phyloP scores from a whole-genome alignment of 2,113 vertebrate species.

The Crocuta crocuta region DNA sequence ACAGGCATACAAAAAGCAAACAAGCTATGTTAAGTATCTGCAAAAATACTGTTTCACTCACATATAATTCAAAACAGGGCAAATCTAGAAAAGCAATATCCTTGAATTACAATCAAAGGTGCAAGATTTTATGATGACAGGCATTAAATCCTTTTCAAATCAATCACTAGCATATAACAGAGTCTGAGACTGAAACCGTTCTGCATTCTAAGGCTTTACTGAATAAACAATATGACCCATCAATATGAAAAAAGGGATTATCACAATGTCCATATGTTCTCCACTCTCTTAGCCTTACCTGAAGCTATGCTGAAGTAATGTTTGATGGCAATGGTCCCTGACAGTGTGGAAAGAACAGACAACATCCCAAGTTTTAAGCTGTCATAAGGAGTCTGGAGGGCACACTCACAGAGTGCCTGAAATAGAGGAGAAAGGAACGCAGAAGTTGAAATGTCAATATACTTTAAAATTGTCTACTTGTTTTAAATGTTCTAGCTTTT shows the following conservation, averaged over 20 bases:
- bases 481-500: neutral
- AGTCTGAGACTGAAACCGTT: neutral
- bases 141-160: neutral
- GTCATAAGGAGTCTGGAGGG: slow-evolving; percentile 95
- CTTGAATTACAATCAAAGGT: slow-evolving; percentile 31
- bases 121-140: neutral
- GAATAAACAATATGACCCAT: neutral
- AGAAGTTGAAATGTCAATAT: neutral
- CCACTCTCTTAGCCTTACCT: slow-evolving; percentile 86
- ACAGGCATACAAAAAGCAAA: slow-evolving; percentile 24
- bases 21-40: slow-evolving; percentile 20
- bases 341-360: slow-evolving; percentile 94
- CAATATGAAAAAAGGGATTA: neutral
- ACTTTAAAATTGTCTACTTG: neutral
- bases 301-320: slow-evolving; percentile 93
- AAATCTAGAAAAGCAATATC: slow-evolving; percentile 19
- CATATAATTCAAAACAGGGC: neutral
- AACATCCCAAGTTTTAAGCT: slow-evolving; percentile 97
- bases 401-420: slow-evolving; percentile 96
- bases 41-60: neutral
- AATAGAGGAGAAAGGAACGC: slow-evolving; percentile 44
- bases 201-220: neutral
- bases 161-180: neutral
- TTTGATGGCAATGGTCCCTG: slow-evolving; percentile 96
- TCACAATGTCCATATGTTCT: neutral